Evolutionary conservation across 2,888 invertebrate species (phyloP).

Genomic region (Dendrolimus pini): DNA sequence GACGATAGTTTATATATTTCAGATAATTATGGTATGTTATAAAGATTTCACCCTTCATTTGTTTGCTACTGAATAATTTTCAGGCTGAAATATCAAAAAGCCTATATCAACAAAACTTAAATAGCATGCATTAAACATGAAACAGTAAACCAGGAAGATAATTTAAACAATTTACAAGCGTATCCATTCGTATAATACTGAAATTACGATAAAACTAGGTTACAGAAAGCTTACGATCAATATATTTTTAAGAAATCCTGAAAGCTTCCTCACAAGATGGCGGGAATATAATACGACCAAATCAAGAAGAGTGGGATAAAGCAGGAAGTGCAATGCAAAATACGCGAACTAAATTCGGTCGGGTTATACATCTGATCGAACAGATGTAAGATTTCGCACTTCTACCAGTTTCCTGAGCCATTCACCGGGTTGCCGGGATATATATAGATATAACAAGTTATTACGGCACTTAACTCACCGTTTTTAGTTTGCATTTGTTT

Average conservation of each 20-base stretch:
- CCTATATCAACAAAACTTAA: conserved; percentile 50
- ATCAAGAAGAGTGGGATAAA: conserved; percentile 33
- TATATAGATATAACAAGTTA: conserved; percentile 15
- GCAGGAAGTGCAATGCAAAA: conserved; percentile 37
- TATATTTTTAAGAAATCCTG: conserved; percentile 68
- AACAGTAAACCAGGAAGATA: conserved; percentile 13
- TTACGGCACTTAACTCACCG: conserved; percentile 53
- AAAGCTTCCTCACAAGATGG: conserved; percentile 71
- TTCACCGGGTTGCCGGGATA: conserved; percentile 30
- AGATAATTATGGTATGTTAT: background rate
- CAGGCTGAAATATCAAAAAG: conserved; percentile 10
- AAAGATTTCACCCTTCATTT: background rate
- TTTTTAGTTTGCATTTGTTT: conserved; percentile 55
- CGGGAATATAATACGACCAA: conserved; percentile 57
- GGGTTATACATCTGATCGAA: conserved; percentile 62
- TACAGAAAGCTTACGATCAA: conserved; percentile 64
- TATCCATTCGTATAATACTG: conserved; percentile 24
- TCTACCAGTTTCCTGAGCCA: conserved; percentile 51
- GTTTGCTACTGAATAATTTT: conserved; percentile 9
- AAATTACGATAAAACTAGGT: conserved; percentile 48
- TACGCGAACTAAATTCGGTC: conserved; percentile 53
- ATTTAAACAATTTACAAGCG: conserved; percentile 16
- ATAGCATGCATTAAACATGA: conserved; percentile 13
- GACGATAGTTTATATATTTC: conserved; percentile 12
- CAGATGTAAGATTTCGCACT: conserved; percentile 65